Base-by-base conservation (phyloP, 2,888 invertebrate genomes). In the Ormyrus nitidulus region DNA sequence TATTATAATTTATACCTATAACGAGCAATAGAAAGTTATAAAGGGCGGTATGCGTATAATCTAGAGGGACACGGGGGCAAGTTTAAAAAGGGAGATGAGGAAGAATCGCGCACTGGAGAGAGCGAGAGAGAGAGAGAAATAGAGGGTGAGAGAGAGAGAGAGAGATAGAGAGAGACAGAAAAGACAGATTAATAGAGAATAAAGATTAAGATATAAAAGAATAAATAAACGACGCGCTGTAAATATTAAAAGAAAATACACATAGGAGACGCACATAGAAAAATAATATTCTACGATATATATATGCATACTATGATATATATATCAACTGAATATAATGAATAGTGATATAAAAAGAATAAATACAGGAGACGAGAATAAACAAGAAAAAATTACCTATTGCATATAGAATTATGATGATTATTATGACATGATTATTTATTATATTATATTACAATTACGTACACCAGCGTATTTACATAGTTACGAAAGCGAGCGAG, bases 401-500 rank as follows among this genome's bases (percentile, higher is more conserved):
- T 78, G 62, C 77, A 78, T 80, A 80, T 77, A 80, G 46, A 78
- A 80, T 77, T 74, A 79, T 71, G 34, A 71, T 66, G 74, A 77
- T 72, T 61, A 80, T 73, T 75, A 19, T 8, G 61, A 71, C 62
- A 68, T 71, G 49, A 76, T 73, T 73, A 77, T 81, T 76, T 76
- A 81, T 79, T 79, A 76, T 64, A 81, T 73, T 81, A 71, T 49
- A 75, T 70, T 62, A 71, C 61, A 58, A 89, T 88, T 87, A 88
- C 87, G 87, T 89, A 78, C 66, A 89, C 87, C 84, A 85, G 85
- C 86, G 85, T 88, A 88, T 88, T 86, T 85, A 86, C 83, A 88
- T 88, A 89, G 88, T 88, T 87, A 86, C 87, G 86, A 79, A 65
- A 51, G 68, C 58, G 54, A 56, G 65, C 34, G 64, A 34, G n/a